A percentile compares a stretch with the other conserved stretches of the same genome.
Evolutionary conservation across 2,888 invertebrate species (phyloP).

Genomic region (Euproctis similis): DNA sequence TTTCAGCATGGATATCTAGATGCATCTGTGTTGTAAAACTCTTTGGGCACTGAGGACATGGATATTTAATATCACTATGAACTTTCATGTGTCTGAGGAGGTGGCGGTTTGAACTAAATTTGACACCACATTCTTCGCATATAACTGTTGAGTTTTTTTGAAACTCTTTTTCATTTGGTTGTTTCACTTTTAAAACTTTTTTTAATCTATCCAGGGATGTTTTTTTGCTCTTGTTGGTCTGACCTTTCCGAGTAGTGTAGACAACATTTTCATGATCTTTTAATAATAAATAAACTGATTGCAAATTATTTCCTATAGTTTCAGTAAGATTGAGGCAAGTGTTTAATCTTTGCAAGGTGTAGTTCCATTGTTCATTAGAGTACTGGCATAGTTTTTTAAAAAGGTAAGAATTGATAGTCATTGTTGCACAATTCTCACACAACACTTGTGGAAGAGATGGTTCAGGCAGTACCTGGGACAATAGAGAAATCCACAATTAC

Average conservation of each 20-base stretch:
- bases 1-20: conserved; percentile 39
- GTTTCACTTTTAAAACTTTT: conserved; percentile 32
- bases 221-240: conserved; percentile 28
- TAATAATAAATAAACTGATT: conserved; percentile 38
- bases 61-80: conserved; percentile 31
- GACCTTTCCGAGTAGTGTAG: conserved; percentile 37
- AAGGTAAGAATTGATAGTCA: conserved; percentile 39
- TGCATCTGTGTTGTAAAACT: conserved; percentile 31
- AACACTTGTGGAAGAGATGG: conserved; percentile 40
- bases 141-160: conserved; percentile 19
- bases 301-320: conserved; percentile 22
- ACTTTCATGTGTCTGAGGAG: conserved; percentile 38
- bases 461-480: conserved; percentile 35
- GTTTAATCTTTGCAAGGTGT: conserved; percentile 27
- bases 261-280: conserved; percentile 35
- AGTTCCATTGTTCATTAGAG: conserved; percentile 40
- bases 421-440: conserved; percentile 43
- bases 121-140: conserved; percentile 46
- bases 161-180: conserved; percentile 27
- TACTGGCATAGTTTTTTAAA: conserved; percentile 42
- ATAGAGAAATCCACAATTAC: neutral
- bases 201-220: conserved; percentile 37
- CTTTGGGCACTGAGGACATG: conserved; percentile 47
- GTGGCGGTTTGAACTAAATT: conserved; percentile 27
- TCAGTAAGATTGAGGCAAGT: conserved; percentile 30